Evolutionary conservation across 1,140 invertebrate species (phyloP).

Genomic region (Achroia grisella): DNA sequence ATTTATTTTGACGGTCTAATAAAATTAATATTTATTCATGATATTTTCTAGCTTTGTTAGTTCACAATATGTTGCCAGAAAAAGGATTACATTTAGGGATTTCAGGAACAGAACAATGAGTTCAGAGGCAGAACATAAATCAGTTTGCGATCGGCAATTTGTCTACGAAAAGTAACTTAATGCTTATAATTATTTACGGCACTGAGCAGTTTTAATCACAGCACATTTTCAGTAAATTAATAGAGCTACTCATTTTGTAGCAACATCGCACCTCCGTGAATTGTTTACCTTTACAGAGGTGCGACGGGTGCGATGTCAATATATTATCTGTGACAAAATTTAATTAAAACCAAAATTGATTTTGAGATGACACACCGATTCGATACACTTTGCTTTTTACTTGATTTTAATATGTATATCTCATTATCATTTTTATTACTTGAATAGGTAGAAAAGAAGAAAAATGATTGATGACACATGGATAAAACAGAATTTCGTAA

Average conservation of each 20-base stretch:
- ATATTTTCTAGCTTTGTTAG: too few relatives aligned
- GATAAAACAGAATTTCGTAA: background rate
- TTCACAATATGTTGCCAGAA: too few relatives aligned
- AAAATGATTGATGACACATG: too few relatives aligned
- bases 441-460: too few relatives aligned
- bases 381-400: too few relatives aligned
- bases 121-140: slow-evolving; percentile 8
- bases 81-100: too few relatives aligned
- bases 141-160: slow-evolving; percentile 13
- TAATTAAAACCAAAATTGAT: background rate
- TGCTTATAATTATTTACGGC: slow-evolving; percentile 18
- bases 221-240: slow-evolving; percentile 11
- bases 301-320: background rate
- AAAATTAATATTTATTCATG: too few relatives aligned
- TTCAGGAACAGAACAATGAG: too few relatives aligned
- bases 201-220: slow-evolving; percentile 15
- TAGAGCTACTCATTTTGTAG: background rate
- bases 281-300: slow-evolving; percentile 5
- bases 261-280: background rate
- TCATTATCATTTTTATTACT: background rate
- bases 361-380: too few relatives aligned
- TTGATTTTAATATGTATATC: background rate
- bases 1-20: too few relatives aligned
- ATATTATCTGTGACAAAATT: slow-evolving; percentile 1
- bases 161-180: slow-evolving; percentile 12